A percentile compares a stretch with the other conserved stretches of the same genome.
Conservation (phyloP, 2,797 vertebrate species). For the Cheirogaleus major region DNA sequence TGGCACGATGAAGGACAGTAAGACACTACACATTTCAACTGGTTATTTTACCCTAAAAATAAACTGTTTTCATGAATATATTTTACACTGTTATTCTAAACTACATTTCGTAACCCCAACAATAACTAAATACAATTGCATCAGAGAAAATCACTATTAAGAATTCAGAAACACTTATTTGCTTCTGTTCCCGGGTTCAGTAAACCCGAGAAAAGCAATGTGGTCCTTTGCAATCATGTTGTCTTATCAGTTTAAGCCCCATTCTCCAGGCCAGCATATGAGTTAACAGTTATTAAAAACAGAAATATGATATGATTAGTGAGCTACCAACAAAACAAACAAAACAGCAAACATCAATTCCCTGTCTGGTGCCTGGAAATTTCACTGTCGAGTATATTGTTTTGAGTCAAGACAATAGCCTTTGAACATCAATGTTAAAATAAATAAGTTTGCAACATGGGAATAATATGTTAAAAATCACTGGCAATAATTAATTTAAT, state of each 20-base stretch:
- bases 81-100: conserved; percentile 38
- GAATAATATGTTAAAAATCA: background rate
- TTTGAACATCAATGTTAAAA: background rate
- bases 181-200: background rate
- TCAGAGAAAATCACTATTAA: background rate
- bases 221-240: background rate
- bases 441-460: background rate
- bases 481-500: background rate
- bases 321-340: background rate
- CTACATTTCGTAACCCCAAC: background rate
- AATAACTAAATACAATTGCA: background rate
- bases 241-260: background rate
- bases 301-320: background rate
- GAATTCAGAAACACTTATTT: background rate
- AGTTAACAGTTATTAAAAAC: background rate
- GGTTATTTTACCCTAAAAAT: conserved; percentile 47
- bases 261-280: background rate
- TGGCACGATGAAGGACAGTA: background rate
- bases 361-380: background rate
- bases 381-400: background rate
- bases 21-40: background rate
- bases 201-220: background rate
- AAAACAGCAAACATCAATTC: background rate
- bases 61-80: background rate
- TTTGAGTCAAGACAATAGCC: background rate